Evolutionary conservation across 2,888 invertebrate species (phyloP), one percentile per base, ranked within the genome.

Genomic region (Agriopis aurantiaria): DNA sequence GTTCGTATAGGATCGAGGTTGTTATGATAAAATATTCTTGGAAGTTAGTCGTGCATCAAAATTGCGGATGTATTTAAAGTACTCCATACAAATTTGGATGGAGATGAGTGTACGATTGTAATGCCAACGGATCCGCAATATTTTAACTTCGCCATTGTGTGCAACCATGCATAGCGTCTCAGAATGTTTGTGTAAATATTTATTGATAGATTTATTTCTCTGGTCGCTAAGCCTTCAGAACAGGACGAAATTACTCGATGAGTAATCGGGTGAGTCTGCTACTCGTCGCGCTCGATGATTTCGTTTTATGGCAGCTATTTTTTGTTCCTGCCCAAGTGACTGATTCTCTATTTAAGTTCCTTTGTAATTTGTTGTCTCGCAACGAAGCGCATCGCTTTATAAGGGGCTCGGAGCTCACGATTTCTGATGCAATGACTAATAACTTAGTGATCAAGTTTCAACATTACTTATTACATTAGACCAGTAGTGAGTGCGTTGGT

Each of bases 251-350:
- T 92, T 91, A 91, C 87, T 85, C 86, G 84, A 85, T 91, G 92
- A 92, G 89, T 91, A 92, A 92, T 89, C 88, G 87, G 85, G 83
- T 89, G 91, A 91, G 88, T 90, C 87, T 85, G 84, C 82, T 81
- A 75, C 82, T 85, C 87, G 91, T 87, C 82, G 85, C 89, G 87
- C 84, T 88, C 80, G 77, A 87, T 88, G 88, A 87, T 84, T 89
- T 85, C 83, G 85, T 87, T 90, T 91, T 89, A 88, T 87, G 79
- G 84, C 74, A 71, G 80, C 80, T 78, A 85, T 87, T 88, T 88
- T 89, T 88, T 87, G 83, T 86, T 83, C 75, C 75, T 77, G 79
- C 82, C 81, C 79, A 77, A 81, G 77, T 81, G 79, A 85, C 84
- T 84, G 86, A 86, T 82, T 85, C 80, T 82, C 78, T 83, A 81